Evolutionary conservation across 37 sponge, comb jelly and placozoan genomes (phyloP), one percentile per base, ranked within the genome.

Genomic region (Petrosia ficiformis): DNA sequence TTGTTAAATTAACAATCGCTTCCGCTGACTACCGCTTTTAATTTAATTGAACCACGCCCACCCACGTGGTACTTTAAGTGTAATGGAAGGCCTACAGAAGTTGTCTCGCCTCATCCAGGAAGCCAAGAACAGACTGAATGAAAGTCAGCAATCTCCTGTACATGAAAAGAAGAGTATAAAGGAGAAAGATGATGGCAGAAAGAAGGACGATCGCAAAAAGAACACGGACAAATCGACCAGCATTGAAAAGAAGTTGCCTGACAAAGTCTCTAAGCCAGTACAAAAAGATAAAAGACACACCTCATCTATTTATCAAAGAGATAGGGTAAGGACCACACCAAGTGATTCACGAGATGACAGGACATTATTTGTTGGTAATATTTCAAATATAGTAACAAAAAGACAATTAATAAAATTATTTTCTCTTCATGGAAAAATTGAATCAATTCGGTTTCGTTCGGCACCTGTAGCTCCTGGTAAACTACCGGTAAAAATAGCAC

Each of bases 361-460:
- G 36, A 94, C 95, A 1, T 44, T 94, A 2, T 94, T 94, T 58
- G 77, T 89, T 0, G 90, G 95, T 4, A 89, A 89, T 42, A 33
- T 94, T 1, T 87, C 95, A 22, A 44, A 61, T 10, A 59, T 39
- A 16, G 57, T 39, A 22, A 83, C 83, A 0, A 68, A 59, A 52
- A 90, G 86, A 66, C 59, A 80, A 36, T 57, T 94, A 30, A 78
- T 57, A 54, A 37, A 70, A n/a, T 30, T 86, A 25, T 86, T 86
- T 67, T 72, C 60, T 6, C 72, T 65, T n/a, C 77, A 70, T 71
- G 95, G 90, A 2, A 38, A 19, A 22, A 69, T 94, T 0, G 81
- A 89, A 57, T 75, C 75, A 3, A 33, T 94, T 26, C 63, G 95
- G 11, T 77, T 94, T 32, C 74, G 95, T 33, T 89, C 87, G 16